These are phyloP conservation scores for Ectropis grisescens DNA, from an alignment of 1,140 invertebrate genomes.

Conservation along the genomic window DNA sequence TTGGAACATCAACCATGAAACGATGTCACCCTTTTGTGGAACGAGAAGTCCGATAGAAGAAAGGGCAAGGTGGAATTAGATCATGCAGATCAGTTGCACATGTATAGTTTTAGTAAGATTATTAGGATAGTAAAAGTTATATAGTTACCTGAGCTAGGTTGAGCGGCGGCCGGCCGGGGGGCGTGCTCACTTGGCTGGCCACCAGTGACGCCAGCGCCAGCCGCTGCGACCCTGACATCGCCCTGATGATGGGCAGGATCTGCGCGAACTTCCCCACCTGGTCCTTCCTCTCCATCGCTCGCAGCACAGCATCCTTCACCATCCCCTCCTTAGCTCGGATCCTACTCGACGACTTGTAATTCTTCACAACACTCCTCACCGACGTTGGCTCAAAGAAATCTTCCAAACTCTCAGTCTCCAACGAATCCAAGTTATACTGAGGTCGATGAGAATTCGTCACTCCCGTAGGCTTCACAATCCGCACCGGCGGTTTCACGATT, in stretches of 20 bases:
- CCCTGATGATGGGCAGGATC: conserved; percentile 75
- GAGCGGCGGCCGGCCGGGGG: conserved; percentile 56
- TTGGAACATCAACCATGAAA: too few relatives aligned
- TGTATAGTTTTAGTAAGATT: too few relatives aligned
- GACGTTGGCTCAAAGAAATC: conserved; percentile 24
- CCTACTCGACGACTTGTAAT: conserved; percentile 54
- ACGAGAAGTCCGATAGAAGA: too few relatives aligned
- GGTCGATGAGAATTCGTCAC: conserved; percentile 62
- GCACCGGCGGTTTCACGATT: conserved; percentile 37
- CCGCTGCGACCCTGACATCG: conserved; percentile 72
- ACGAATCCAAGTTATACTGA: conserved; percentile 55
- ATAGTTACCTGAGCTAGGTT: conserved; percentile 71
- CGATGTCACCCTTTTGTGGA: too few relatives aligned
- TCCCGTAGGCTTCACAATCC: conserved; percentile 43
- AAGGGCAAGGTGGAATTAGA: too few relatives aligned
- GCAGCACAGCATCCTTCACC: conserved; percentile 57
- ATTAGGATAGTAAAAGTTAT: too few relatives aligned
- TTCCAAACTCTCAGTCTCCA: conserved; percentile 27
- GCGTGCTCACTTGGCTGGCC: conserved; percentile 71
- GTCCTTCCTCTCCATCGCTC: conserved; percentile 62
- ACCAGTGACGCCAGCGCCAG: conserved; percentile 73
- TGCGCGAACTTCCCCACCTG: conserved; percentile 69
- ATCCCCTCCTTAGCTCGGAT: conserved; percentile 65
- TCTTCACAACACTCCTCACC: conserved; percentile 30
- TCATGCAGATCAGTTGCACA: too few relatives aligned